These are phyloP conservation scores for Monopterus albus DNA, from an alignment of 2,113 vertebrate species.

Conservation along the genomic window DNA sequence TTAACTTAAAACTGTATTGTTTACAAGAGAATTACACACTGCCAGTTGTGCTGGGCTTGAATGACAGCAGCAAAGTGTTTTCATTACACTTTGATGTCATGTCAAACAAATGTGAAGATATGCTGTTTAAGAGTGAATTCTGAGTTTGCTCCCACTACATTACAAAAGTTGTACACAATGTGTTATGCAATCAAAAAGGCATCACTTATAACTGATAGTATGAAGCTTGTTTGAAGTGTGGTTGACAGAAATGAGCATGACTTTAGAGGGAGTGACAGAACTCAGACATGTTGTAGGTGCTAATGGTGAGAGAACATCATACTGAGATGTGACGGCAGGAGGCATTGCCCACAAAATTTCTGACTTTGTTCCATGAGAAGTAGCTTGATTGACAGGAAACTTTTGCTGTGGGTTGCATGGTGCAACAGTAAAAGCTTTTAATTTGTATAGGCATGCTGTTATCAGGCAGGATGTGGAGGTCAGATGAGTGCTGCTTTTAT, in stretches of 20 bases:
- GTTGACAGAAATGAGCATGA: slow-evolving; percentile 6
- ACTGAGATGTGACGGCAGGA: slow-evolving; percentile 2
- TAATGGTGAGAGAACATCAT: slow-evolving; percentile 6
- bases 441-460: slow-evolving; percentile 49
- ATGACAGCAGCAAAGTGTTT: slow-evolving; percentile 21
- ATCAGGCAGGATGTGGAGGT: slow-evolving; percentile 11
- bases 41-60: slow-evolving; percentile 50
- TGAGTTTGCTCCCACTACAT: background rate
- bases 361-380: slow-evolving; percentile 14
- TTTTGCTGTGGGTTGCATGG: slow-evolving; percentile 3
- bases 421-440: slow-evolving; percentile 24
- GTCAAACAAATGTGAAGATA: slow-evolving; percentile 19
- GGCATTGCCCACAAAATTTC: background rate
- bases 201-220: slow-evolving; percentile 12
- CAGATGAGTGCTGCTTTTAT: slow-evolving; percentile 7
- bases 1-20: slow-evolving; percentile 47
- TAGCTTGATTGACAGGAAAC: background rate
- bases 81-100: slow-evolving; percentile 10
- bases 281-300: too few species aligned
- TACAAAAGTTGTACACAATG: background rate
- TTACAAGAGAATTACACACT: slow-evolving; percentile 68
- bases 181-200: slow-evolving; percentile 20
- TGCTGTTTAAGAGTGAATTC: background rate
- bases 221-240: slow-evolving; percentile 26
- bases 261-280: background rate